phyloP scores from a whole-genome alignment of 2,888 invertebrate genomes.

The Lamellibrachia satsuma region DNA sequence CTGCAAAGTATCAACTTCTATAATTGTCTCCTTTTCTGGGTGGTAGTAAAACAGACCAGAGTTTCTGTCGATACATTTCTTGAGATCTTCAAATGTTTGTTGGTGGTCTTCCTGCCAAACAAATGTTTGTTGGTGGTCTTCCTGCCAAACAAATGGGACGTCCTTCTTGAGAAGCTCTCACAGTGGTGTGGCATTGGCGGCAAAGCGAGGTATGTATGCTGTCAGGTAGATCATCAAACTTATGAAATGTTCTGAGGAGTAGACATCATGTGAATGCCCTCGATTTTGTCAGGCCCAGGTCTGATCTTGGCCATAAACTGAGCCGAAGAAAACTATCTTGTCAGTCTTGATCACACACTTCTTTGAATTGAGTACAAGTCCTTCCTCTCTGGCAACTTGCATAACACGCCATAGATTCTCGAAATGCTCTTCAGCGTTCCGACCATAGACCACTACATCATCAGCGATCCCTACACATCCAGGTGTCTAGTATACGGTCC shows the following conservation, averaged over 20 bases:
- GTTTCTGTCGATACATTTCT: background rate
- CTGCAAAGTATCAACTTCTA: no score
- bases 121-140: conserved; percentile 25
- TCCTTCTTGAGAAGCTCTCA: conserved; percentile 36
- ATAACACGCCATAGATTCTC: no score
- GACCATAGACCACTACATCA: no score
- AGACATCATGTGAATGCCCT: conserved; percentile 34
- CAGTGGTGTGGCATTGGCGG: conserved; percentile 21
- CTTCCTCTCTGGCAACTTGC: no score
- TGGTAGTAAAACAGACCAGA: no score
- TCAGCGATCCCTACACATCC: no score
- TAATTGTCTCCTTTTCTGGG: no score
- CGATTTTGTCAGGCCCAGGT: conserved; percentile 32
- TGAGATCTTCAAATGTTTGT: background rate
- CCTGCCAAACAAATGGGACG: conserved; percentile 29
- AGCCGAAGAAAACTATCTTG: conserved; percentile 29
- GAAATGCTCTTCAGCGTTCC: no score
- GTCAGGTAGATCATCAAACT: conserved; percentile 35
- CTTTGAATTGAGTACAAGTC: no score
- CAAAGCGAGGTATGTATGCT: conserved; percentile 31
- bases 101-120: background rate
- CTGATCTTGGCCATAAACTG: conserved; percentile 19
- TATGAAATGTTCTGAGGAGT: conserved; percentile 31
- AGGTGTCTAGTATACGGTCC: no score
- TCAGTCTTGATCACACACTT: background rate